These are phyloP conservation scores for Tinea pellionella DNA, from an alignment of 2,888 invertebrate genomes.

Conservation along the genomic window DNA sequence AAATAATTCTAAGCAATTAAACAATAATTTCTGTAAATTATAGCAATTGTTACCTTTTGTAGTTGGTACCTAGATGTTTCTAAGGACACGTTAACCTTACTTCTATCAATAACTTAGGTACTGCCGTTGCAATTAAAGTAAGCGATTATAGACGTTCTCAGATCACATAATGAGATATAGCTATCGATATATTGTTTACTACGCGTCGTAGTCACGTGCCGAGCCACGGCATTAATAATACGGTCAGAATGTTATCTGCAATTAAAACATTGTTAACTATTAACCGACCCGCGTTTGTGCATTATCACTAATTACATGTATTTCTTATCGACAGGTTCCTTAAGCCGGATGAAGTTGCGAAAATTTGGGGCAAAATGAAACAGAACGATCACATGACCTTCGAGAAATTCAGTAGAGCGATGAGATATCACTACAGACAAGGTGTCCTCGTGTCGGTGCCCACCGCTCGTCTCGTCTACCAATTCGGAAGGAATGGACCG, in stretches of 20 bases:
- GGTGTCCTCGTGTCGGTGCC: constrained; percentile 80
- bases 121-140: constrained; percentile 6
- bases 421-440: constrained; percentile 88
- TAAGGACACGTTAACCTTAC: background rate
- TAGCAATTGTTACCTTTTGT: background rate
- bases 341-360: constrained; percentile 86
- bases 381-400: constrained; percentile 92
- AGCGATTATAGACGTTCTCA: constrained; percentile 6
- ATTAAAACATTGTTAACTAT: background rate
- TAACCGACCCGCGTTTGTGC: background rate
- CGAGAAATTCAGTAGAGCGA: constrained; percentile 91
- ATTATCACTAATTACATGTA: constrained; percentile 15
- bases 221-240: background rate
- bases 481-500: constrained; percentile 83
- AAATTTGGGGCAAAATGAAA: constrained; percentile 87
- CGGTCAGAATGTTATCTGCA: constrained; percentile 6
- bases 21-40: background rate
- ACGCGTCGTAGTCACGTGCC: background rate
- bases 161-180: background rate
- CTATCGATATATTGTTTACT: background rate
- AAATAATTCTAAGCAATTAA: background rate
- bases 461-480: constrained; percentile 81
- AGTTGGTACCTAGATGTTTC: background rate
- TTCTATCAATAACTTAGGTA: background rate
- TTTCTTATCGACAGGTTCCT: constrained; percentile 73